phyloP scores from a whole-genome alignment of 2,113 vertebrate species.

The Thunnus thynnus region DNA sequence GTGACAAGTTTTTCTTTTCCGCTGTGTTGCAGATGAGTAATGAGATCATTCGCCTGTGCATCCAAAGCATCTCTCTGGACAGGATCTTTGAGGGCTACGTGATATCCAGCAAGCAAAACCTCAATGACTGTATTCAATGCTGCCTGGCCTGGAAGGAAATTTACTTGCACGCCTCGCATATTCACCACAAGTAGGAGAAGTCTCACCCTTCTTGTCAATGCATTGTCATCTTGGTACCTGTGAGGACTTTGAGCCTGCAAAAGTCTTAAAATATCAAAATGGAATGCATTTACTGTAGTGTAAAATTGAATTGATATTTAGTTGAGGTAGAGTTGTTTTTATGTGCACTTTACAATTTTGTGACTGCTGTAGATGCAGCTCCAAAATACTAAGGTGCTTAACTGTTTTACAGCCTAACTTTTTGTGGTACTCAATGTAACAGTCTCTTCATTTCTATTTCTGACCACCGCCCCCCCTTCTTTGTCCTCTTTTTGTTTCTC shows the following conservation, averaged over 20 bases:
- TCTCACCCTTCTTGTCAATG: background rate
- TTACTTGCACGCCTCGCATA: conserved; percentile 79
- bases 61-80: conserved; percentile 88
- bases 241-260: too few species aligned
- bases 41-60: conserved; percentile 89
- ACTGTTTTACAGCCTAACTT: background rate
- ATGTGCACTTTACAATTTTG: background rate
- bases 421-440: background rate
- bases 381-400: background rate
- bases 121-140: conserved; percentile 88
- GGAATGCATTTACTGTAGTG: too few species aligned
- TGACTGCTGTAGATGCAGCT: background rate
- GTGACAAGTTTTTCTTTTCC: conserved; percentile 35
- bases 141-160: conserved; percentile 88
- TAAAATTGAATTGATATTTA: too few species aligned
- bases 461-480: background rate
- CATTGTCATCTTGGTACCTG: background rate
- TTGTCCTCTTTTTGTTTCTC: background rate
- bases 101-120: conserved; percentile 84
- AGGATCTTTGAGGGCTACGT: conserved; percentile 89
- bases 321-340: background rate
- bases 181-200: conserved; percentile 85
- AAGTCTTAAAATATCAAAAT: too few species aligned
- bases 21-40: conserved; percentile 86
- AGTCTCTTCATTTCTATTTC: background rate